phyloP scores from a whole-genome alignment of 1,140 invertebrate genomes.

The Drosophila parvula region DNA sequence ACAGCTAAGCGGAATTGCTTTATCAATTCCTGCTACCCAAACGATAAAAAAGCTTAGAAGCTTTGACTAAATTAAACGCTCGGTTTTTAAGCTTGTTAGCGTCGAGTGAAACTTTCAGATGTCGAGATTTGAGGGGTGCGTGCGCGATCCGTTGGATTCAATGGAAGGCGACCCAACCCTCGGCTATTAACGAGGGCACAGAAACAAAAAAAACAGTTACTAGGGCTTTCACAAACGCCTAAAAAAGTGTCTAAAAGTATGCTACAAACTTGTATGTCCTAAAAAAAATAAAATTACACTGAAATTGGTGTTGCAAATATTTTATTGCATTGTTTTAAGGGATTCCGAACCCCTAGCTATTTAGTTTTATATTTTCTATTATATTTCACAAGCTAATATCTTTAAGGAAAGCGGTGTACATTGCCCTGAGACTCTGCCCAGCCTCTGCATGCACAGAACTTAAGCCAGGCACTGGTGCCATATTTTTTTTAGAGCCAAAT shows the following conservation, averaged over 20 bases:
- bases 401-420: too few species aligned
- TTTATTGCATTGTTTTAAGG: too few species aligned
- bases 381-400: too few species aligned
- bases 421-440: too few species aligned
- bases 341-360: too few species aligned
- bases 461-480: too few species aligned
- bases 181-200: background rate
- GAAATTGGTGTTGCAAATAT: too few species aligned
- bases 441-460: too few species aligned
- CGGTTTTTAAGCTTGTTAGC: conserved; percentile 3
- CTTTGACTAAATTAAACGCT: conserved; percentile 20
- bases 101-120: background rate
- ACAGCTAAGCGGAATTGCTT: background rate
- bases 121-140: conserved; percentile 3
- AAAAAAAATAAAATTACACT: too few species aligned
- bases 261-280: too few species aligned
- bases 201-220: background rate
- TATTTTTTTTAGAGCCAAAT: too few species aligned
- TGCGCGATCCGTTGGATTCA: background rate
- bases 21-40: background rate
- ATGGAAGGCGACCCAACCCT: background rate
- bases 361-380: too few species aligned
- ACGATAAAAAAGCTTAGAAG: conserved; percentile 15
- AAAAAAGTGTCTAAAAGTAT: background rate
- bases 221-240: background rate